These are phyloP conservation scores for Diabrotica virgifera DNA, from an alignment of 1,140 invertebrate genomes.

Conservation along the genomic window DNA sequence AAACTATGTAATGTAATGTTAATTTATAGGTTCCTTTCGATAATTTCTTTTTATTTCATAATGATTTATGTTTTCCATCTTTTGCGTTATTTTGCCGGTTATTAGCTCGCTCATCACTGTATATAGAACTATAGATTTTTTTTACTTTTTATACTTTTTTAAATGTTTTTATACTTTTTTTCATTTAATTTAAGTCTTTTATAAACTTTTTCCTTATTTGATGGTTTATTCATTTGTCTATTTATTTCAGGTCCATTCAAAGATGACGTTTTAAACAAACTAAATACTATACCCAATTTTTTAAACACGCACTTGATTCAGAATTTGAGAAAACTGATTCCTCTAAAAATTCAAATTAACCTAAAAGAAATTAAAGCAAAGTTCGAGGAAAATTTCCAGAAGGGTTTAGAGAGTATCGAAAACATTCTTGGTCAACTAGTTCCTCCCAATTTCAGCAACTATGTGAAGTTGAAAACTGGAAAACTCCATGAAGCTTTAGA, in stretches of 20 bases:
- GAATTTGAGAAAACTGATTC: conserved; percentile 40
- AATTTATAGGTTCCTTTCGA: too few species aligned
- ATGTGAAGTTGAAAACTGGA: conserved; percentile 33
- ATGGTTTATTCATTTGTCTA: too few species aligned
- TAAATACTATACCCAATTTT: conserved; percentile 54
- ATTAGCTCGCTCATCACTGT: too few species aligned
- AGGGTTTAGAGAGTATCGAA: not conserved
- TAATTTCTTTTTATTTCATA: too few species aligned
- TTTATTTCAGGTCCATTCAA: conserved; percentile 50
- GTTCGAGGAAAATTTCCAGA: not conserved
- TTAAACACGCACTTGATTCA: conserved; percentile 55
- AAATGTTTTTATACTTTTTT: too few species aligned
- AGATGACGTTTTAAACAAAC: conserved; percentile 50
- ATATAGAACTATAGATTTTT: too few species aligned
- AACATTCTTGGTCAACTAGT: conserved; percentile 12
- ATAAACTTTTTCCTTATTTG: too few species aligned
- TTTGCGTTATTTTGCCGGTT: too few species aligned
- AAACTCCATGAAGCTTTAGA: conserved; percentile 49
- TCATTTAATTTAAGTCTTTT: too few species aligned
- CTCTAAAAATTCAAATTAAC: not conserved
- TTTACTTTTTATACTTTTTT: too few species aligned
- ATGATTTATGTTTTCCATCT: too few species aligned
- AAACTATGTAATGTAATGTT: too few species aligned
- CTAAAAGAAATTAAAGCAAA: conserved; percentile 5
- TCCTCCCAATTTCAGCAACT: conserved; percentile 40